Percentiles rank a stretch among this genome's conserved stretches.
Conservation (phyloP, 2,797 vertebrate species). For the Austrolebias charrua region DNA sequence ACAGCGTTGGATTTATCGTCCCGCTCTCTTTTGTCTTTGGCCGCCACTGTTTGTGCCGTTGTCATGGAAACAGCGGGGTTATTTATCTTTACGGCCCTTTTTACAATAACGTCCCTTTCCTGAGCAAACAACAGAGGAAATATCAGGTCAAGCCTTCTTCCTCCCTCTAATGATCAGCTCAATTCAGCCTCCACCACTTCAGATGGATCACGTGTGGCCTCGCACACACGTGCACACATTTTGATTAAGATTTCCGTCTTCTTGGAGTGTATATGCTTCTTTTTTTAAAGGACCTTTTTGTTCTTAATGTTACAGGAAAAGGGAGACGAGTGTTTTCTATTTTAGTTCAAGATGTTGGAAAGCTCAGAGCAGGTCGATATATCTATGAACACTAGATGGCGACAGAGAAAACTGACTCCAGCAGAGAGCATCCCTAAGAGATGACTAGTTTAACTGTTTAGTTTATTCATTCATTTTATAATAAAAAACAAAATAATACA, state of each 20-base stretch:
- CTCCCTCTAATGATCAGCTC: slow-evolving; percentile 76
- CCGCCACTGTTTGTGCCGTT: slow-evolving; percentile 81
- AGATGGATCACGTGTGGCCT: slow-evolving; percentile 56
- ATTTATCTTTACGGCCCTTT: slow-evolving; percentile 82
- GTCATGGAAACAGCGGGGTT: slow-evolving; percentile 84
- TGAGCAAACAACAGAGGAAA: slow-evolving; percentile 88
- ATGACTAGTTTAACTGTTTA: no score
- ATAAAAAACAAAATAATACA: no score
- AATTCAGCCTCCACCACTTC: slow-evolving; percentile 66
- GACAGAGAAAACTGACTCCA: slow-evolving; percentile 69
- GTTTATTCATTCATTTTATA: no score
- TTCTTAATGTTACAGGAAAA: slow-evolving; percentile 49
- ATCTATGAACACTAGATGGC: slow-evolving; percentile 75
- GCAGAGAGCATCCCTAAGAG: neutral
- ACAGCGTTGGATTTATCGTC: slow-evolving; percentile 86
- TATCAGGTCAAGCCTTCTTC: slow-evolving; percentile 81
- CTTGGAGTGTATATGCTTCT: slow-evolving; percentile 10
- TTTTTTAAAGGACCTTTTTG: slow-evolving; percentile 41
- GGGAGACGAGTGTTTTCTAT: slow-evolving; percentile 45
- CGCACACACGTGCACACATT: slow-evolving; percentile 26
- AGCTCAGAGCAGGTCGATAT: slow-evolving; percentile 28
- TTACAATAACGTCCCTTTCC: slow-evolving; percentile 86
- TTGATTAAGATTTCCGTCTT: slow-evolving; percentile 58
- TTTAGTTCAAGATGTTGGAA: slow-evolving; percentile 34
- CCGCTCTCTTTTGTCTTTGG: slow-evolving; percentile 76